Base-by-base conservation (phyloP, 2,797 vertebrate genomes). In the Limnodromus scolopaceus region DNA sequence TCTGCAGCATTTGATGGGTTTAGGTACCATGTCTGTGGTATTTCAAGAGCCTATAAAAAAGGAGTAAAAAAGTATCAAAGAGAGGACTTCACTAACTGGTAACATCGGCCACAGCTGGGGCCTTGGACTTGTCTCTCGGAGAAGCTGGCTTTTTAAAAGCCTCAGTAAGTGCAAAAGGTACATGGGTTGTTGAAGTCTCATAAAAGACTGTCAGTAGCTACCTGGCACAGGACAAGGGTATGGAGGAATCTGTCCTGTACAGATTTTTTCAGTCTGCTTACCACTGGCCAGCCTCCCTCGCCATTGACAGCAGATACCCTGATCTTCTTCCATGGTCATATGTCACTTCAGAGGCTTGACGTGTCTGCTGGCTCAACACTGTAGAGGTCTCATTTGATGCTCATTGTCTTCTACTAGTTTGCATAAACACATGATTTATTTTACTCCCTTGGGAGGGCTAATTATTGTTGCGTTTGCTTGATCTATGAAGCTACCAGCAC, bases 291-390 rank as follows among this genome's bases (percentile, higher is more conserved):
- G 34, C 11, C 34, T 68, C 5, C 5, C 16, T 6, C 11, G 7
- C 4, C 23, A 51, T 34, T 3, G 5, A 25, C 7, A 87, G 53
- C 48, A 68, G 65, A 60, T 45, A 27, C 13, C 34, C 15, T 45
- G 13, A 3, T 60, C 15, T 80, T 53, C 49, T 87, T 68, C 69
- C 27, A 6, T 5, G 24, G 32, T 53, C 61, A 20, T 60, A 43
- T 5, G 9, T 18, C 54, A 57, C 18, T 46, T 65, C 22, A 64
- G 77, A 87, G 14, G 34, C 51, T 86, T 54, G 41, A 46, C 34
- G 34, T 0, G 1, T 68, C 71, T 54, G 16, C 27, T 0, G 1
- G 53, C 45, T 64, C 36, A 51, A 1, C 0, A 3, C 64, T 78
- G 46, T 25, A 87, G 49, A 65, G n/a, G 7, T 55, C 69, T 84